Base-by-base conservation (phyloP, 2,113 vertebrate genomes). In the Dolichallabes microphthalmus region DNA sequence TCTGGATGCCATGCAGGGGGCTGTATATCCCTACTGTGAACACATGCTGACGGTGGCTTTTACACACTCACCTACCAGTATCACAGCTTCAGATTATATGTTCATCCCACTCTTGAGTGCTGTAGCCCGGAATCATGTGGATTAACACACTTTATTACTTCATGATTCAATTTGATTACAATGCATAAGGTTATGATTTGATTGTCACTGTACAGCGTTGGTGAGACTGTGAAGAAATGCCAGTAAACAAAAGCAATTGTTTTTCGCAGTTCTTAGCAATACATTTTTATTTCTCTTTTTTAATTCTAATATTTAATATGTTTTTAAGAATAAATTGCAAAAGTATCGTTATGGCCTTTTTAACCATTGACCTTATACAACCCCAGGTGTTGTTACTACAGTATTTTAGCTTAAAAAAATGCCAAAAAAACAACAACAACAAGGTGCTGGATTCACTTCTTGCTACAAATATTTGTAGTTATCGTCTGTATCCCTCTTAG, bases 1-100 rank as follows among this genome's bases (percentile, higher is more conserved):
- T 83, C 88, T 89, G 86, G 53, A 64, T 30, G 71, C 76, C 81
- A 71, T 82, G 80, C 55, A 63, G 81, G 77, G 76, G 81, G 64
- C 88, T 80, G 85, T 86, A 80, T 83, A 71, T 55, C 78, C 68
- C 76, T 39, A 52, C 73, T 85, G 88, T 53, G 78, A 82, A 74
- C 80, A 86, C 30, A 19, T 66, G 80, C 80, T 39, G 13, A 58
- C 20, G 22, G 45, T 85, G 79, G 80, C 80, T 75, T 83, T 82
- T 76, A 50, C 60, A 55, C 57, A 68, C 83, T 66, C 83, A 60
- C 75, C 74, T 82, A 78, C 83, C 50, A 57, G 73, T 81, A 80
- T n/a, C 58, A 85, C 87, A 64, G 61, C 76, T 58, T 75, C 53
- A 75, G 82, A 86, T 84, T 88, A 66, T 30, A 76, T 60, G 45